Percentiles rank a stretch among this genome's conserved stretches.
Conservation (phyloP, 2,888 invertebrate species). For the Campoletis raptor region DNA sequence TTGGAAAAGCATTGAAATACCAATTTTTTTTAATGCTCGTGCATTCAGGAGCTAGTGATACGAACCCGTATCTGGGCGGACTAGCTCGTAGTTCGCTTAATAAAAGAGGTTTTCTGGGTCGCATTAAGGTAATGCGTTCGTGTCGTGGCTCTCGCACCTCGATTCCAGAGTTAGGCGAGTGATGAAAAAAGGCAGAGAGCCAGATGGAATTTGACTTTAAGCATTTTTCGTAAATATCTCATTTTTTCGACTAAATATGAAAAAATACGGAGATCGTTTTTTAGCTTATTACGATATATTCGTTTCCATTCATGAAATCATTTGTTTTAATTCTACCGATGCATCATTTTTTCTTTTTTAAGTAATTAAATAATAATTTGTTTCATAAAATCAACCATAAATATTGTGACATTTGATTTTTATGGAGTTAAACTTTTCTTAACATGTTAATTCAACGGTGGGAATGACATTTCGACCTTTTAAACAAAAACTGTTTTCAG, state of each 20-base stretch:
- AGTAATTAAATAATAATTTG: too few species aligned
- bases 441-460: too few species aligned
- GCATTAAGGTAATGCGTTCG: slow-evolving; percentile 82
- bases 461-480: too few species aligned
- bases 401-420: too few species aligned
- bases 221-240: slow-evolving; percentile 16
- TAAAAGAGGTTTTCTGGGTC: slow-evolving; percentile 82
- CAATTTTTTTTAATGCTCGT: slow-evolving; percentile 46
- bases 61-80: slow-evolving; percentile 59
- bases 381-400: too few species aligned
- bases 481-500: too few species aligned
- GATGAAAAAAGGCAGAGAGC: slow-evolving; percentile 34
- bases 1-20: slow-evolving; percentile 14
- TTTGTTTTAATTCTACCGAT: too few species aligned
- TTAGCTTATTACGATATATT: too few species aligned
- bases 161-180: slow-evolving; percentile 62
- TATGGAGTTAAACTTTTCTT: too few species aligned
- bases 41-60: slow-evolving; percentile 59
- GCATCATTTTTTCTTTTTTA: too few species aligned
- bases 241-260: neutral
- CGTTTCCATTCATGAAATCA: too few species aligned
- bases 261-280: neutral
- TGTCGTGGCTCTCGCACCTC: slow-evolving; percentile 72
- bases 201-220: neutral
- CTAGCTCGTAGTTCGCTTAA: slow-evolving; percentile 72